These are phyloP conservation scores for Cynocephalus volans DNA, from an alignment of 2,113 vertebrate species.

Conservation along the genomic window DNA sequence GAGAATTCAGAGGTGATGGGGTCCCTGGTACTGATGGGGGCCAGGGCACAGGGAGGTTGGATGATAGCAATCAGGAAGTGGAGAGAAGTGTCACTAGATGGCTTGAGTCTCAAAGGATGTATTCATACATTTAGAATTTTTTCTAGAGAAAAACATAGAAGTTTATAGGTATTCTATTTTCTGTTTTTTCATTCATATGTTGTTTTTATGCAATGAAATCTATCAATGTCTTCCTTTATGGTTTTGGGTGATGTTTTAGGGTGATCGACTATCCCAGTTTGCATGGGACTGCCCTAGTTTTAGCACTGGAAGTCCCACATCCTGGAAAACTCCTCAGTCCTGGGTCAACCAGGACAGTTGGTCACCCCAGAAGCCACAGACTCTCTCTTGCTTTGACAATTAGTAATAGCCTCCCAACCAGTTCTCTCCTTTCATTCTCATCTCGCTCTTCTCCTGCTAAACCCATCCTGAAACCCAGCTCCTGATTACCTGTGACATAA, in stretches of 20 bases:
- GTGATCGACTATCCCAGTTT: neutral
- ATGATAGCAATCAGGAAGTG: neutral
- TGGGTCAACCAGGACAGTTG: neutral
- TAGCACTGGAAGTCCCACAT: neutral
- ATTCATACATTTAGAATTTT: neutral
- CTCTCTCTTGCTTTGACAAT: neutral
- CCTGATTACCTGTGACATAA: neutral
- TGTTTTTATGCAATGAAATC: neutral
- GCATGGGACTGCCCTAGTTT: neutral
- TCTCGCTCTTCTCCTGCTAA: neutral
- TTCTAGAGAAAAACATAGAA: neutral
- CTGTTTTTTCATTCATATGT: neutral
- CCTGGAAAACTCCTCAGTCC: neutral
- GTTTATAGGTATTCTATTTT: neutral
- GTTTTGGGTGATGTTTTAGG: neutral
- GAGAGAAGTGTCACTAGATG: neutral
- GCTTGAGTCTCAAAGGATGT: neutral
- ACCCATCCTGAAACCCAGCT: neutral
- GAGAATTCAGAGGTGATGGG: neutral
- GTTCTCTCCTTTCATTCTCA: neutral
- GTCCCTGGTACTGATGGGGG: neutral
- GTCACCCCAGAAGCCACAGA: neutral
- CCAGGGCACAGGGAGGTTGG: neutral
- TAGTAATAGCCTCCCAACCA: neutral
- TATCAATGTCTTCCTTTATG: neutral